phyloP scores from a whole-genome alignment of 2,888 invertebrate genomes.

The Lepidochitona cinerea region DNA sequence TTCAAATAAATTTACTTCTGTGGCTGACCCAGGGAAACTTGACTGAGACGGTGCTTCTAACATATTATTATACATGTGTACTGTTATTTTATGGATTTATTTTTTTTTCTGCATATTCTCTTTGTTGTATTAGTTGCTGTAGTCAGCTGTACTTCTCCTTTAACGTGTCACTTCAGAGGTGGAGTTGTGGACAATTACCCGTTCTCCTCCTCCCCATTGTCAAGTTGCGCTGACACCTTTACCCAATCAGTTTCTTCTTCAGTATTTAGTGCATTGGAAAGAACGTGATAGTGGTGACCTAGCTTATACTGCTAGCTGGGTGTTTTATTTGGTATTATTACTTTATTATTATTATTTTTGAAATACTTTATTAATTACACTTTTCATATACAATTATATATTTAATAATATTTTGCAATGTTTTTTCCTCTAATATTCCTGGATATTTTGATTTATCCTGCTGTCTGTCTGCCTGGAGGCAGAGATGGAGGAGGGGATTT shows the following conservation, averaged over 20 bases:
- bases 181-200: neutral
- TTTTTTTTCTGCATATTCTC: conserved; percentile 4
- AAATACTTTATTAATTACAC: conserved; percentile 53
- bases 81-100: neutral
- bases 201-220: neutral
- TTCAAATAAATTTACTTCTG: neutral
- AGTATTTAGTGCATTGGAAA: conserved; percentile 23
- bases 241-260: neutral
- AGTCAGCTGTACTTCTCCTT: neutral
- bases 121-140: conserved; percentile 3
- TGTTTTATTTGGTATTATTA: conserved; percentile 45
- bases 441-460: conserved; percentile 29
- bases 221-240: neutral
- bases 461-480: neutral
- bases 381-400: conserved; percentile 60
- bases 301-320: neutral
- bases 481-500: neutral
- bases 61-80: neutral
- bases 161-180: neutral
- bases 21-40: conserved; percentile 8
- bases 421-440: conserved; percentile 44
- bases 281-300: conserved; percentile 1
- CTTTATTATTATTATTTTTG: conserved; percentile 51
- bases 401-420: conserved; percentile 54
- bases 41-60: conserved; percentile 8